Evolutionary conservation across 2,888 invertebrate species (phyloP).

Genomic region (Blera fallax): DNA sequence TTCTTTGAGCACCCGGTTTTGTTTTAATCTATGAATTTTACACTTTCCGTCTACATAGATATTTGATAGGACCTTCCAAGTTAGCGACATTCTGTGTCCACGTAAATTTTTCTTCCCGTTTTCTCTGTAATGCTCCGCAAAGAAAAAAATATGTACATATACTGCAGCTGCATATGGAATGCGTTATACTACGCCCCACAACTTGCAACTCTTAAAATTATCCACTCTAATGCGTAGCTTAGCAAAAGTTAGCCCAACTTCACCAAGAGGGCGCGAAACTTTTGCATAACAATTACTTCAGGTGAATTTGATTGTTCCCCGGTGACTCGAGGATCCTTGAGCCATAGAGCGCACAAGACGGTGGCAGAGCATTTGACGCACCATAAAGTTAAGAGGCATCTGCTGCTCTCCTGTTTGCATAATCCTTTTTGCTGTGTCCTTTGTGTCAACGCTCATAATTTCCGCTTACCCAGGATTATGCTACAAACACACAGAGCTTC

Average conservation of each 20-base stretch:
- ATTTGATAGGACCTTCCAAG: background rate
- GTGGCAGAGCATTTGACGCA: constrained; percentile 58
- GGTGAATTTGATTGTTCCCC: constrained; percentile 72
- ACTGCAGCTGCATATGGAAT: constrained; percentile 18
- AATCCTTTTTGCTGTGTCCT: constrained; percentile 71
- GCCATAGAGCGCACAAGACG: constrained; percentile 48
- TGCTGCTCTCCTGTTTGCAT: constrained; percentile 69
- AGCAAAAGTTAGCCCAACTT: constrained; percentile 62
- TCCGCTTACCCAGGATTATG: constrained; percentile 70
- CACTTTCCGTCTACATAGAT: background rate
- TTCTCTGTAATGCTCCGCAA: background rate
- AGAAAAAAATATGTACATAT: too few species aligned
- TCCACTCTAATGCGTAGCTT: constrained; percentile 52
- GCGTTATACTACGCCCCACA: background rate
- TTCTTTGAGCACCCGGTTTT: background rate
- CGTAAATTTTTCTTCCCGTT: background rate
- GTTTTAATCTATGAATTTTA: background rate
- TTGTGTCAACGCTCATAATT: constrained; percentile 72
- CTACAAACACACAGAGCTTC: constrained; percentile 36
- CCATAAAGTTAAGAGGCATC: constrained; percentile 71
- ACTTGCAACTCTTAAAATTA: constrained; percentile 50
- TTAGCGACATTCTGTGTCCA: background rate
- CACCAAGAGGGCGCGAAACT: constrained; percentile 54
- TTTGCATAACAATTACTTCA: constrained; percentile 71
- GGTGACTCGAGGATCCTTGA: constrained; percentile 51